These are phyloP conservation scores for Monochamus alternatus DNA, from an alignment of 2,888 invertebrate species.

Conservation along the genomic window DNA sequence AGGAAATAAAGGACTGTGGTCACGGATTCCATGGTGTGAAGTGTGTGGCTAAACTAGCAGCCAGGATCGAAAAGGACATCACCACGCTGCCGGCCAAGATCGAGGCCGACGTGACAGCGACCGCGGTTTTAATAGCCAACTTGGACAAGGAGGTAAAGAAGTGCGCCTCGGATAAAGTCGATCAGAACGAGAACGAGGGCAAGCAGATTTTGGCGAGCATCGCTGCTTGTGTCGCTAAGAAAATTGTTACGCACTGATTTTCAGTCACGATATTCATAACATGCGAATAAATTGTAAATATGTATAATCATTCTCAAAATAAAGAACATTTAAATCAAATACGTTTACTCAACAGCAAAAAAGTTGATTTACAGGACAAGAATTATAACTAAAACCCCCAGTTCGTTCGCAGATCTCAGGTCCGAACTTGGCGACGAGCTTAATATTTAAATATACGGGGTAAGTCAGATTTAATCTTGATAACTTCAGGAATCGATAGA, in stretches of 20 bases:
- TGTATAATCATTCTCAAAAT: too few species aligned
- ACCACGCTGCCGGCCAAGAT: conserved; percentile 21
- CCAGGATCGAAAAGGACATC: conserved; percentile 39
- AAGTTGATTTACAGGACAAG: too few species aligned
- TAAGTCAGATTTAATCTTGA: too few species aligned
- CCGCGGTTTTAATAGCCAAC: conserved; percentile 5
- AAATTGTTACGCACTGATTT: neutral
- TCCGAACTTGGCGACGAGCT: too few species aligned
- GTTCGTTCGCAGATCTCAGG: too few species aligned
- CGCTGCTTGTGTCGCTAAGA: neutral
- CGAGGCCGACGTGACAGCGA: conserved; percentile 18
- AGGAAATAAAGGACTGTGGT: conserved; percentile 43
- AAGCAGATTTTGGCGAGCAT: conserved; percentile 21
- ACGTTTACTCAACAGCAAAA: too few species aligned
- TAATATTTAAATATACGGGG: too few species aligned
- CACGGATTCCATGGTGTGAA: conserved; percentile 30
- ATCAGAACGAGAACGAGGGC: conserved; percentile 23
- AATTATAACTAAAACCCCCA: too few species aligned
- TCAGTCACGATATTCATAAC: too few species aligned
- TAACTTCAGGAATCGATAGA: too few species aligned
- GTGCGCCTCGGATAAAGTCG: conserved; percentile 13
- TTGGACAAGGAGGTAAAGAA: conserved; percentile 27
- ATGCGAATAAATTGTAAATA: too few species aligned
- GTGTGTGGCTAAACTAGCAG: conserved; percentile 39
- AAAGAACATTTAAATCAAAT: too few species aligned